Conservation (phyloP, 1,140 invertebrate species). For the Hyposmocoma kahamanoa region DNA sequence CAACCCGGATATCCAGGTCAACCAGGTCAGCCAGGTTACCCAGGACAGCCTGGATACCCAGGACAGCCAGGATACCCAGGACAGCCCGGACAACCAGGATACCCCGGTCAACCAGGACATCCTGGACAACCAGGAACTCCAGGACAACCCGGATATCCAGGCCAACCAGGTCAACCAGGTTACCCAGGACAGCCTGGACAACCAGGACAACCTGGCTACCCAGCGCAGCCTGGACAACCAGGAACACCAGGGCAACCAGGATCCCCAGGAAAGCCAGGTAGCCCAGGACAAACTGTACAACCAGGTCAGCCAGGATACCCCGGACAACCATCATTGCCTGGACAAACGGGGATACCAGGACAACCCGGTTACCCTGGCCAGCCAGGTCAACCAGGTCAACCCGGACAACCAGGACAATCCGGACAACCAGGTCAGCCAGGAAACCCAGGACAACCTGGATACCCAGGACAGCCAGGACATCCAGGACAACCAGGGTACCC, state of each 20-base stretch:
- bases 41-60: not conserved
- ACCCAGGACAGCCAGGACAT: constrained; percentile 5
- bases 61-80: not conserved
- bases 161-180: not conserved
- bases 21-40: not conserved
- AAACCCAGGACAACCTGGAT: constrained; percentile 19
- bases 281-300: not conserved
- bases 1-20: not conserved
- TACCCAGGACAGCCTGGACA: not conserved
- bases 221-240: not conserved
- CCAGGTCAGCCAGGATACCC: not conserved
- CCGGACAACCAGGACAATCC: constrained; percentile 19
- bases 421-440: constrained; percentile 20
- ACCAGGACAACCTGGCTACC: not conserved
- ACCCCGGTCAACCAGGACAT: constrained; percentile 5
- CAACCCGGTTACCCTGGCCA: constrained; percentile 7
- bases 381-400: constrained; percentile 19
- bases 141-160: not conserved
- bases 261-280: not conserved
- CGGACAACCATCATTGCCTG: not conserved
- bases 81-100: not conserved
- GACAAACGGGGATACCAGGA: not conserved
- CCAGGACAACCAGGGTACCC: constrained; percentile 10
- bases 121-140: not conserved
- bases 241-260: not conserved